Evolutionary conservation across 2,888 invertebrate species (phyloP), one percentile per base, ranked within the genome.

Genomic region (Euplagia quadripunctaria): DNA sequence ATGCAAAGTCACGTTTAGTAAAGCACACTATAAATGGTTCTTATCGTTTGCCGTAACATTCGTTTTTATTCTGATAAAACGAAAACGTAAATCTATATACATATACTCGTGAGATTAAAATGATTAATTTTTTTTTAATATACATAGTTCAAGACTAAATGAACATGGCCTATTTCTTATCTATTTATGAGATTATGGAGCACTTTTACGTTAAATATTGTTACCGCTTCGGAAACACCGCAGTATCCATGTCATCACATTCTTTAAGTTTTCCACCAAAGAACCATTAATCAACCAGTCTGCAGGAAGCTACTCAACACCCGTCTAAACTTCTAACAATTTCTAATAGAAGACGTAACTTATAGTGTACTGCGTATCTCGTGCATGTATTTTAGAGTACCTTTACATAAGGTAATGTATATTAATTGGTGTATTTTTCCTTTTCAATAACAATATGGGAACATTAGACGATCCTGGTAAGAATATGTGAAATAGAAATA

Each of bases 401-500:
- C 63, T 66, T 80, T 80, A 77, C 64, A 72, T 76, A 79, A 81
- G 81, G 82, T 82, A 77, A 75, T 85, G 71, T 80, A 75, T 81
- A 90, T 89, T 92, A 93, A 94, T 90, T 82, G 82, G 85, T 92
- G 87, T 92, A 88, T 94, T 94, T 94, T 95, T 91, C 93, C 87
- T 94, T 94, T 95, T 91, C 94, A 94, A 92, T 92, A 91, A 93
- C 94, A 89, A 93, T 91, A 79, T 94, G 94, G 95, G 91, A 91
- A 89, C 91, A 88, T 89, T 94, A 95, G 95, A 95, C 87, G 95
- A 95, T 89, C 92, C 94, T 91, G 95, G 95, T 95, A 95, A 95
- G 95, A 94, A 87, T 82, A 85, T 86, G 76, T 83, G 79, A 83
- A 82, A 82, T 85, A 87, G 85, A 82, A 77, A 76, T 86, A 86